A percentile compares a stretch with the other conserved stretches of the same genome.
Evolutionary conservation across 2,113 vertebrate genomes (phyloP).

Genomic region (Lates calcarifer): DNA sequence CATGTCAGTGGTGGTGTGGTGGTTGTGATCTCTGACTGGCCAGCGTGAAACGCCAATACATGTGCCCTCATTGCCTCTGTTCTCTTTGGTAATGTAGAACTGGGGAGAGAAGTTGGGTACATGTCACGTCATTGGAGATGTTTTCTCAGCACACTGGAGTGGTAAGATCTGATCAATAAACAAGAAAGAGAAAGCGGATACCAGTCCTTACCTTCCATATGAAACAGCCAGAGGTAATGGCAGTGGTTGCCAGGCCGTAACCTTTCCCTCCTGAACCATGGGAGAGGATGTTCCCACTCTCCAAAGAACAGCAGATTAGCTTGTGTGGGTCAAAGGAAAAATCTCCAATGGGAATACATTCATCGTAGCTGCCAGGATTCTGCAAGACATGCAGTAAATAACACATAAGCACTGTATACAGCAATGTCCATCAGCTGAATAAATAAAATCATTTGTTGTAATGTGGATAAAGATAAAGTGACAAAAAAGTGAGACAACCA

Average conservation of each 20-base stretch:
- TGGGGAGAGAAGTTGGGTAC: constrained; percentile 43
- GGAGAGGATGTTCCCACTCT: constrained; percentile 86
- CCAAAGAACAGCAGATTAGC: constrained; percentile 84
- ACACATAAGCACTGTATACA: background rate
- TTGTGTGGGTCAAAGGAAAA: constrained; percentile 89
- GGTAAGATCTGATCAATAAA: background rate
- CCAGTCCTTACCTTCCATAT: constrained; percentile 84
- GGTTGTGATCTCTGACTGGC: constrained; percentile 87
- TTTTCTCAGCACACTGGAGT: background rate
- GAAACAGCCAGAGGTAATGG: constrained; percentile 87
- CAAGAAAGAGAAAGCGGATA: background rate
- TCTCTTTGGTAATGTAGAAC: constrained; percentile 88
- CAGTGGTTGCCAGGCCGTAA: constrained; percentile 86
- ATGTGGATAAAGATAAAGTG: background rate
- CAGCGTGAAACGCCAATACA: constrained; percentile 87
- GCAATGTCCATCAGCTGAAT: background rate
- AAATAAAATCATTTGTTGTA: background rate
- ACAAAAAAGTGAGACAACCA: no score
- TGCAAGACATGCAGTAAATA: constrained; percentile 43
- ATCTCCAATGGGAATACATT: constrained; percentile 87
- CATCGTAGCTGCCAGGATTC: constrained; percentile 80
- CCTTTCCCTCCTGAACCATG: constrained; percentile 88
- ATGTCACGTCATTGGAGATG: background rate
- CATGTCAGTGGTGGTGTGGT: constrained; percentile 89
- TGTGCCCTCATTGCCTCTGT: constrained; percentile 87